Base-by-base conservation (phyloP, 53 echinoderm and acorn worm genomes). In the Holothuria leucospilota region DNA sequence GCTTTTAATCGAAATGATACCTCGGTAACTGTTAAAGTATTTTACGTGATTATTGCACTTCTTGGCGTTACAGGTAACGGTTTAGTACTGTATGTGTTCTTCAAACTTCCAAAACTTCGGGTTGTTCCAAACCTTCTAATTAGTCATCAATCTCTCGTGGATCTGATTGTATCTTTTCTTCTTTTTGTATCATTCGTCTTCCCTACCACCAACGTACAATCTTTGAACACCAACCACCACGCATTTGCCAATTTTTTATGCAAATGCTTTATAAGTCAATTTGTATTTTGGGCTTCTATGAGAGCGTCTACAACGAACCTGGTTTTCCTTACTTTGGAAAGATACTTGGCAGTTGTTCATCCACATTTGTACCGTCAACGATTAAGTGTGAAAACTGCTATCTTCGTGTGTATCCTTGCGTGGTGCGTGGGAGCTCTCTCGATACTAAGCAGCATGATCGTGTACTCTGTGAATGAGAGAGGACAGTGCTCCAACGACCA, bases 51-150 rank as follows among this genome's bases (percentile, higher is more conserved):
- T 1, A 75, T 80, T 2, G 80, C 80, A 13, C 14, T 61, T 16
- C 38, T 80, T 61, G 80, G 80, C 21, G 56, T 80, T 14, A 5
- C 28, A 14, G 80, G 80, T 26, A 80, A 80, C 61, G 39, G 80
- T 60, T 9, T 80, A 38, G 80, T 80, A 38, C 61, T 80, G 8
- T 80, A 80, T 26, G 61, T 80, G 9, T 80, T 80, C 29, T 80
- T 60, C 61, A 80, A 80, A 60, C 59, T 80, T 18, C 60, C 80
- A 38, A 14, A 20, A 59, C 80, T 80, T 20, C 29, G 80, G 39
- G 80, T 60, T 59, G 59, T 18, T 27, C 38, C 59, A 13, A 80
- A 28, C 21, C 13, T 80, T 28, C 56, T 80, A 8, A 80, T 80
- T 8, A 14, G 80, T 6, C 52, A 80, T 27, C 80, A 80, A 24